Evolutionary conservation across 2,113 vertebrate species (phyloP).

Genomic region (Platycercus adscitus): DNA sequence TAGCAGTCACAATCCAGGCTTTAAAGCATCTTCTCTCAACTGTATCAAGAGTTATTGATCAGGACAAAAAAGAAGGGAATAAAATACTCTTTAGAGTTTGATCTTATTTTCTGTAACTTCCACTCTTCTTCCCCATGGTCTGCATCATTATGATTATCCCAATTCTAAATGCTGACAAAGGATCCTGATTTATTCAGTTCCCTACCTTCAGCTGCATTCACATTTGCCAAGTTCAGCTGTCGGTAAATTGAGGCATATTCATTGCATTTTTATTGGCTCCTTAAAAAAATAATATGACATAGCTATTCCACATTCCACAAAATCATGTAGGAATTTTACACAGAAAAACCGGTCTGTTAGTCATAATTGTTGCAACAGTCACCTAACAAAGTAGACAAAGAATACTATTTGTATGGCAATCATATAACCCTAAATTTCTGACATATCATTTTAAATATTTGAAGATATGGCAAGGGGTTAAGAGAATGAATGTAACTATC

Average conservation of each 20-base stretch:
- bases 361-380: slow-evolving; percentile 9
- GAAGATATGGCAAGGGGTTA: slow-evolving; percentile 26
- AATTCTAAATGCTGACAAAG: not conserved
- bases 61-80: not conserved
- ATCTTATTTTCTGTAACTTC: not conserved
- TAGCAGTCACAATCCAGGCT: slow-evolving; percentile 6
- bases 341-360: slow-evolving; percentile 16
- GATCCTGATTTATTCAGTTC: not conserved
- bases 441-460: not conserved
- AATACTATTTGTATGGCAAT: not conserved
- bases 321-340: not conserved
- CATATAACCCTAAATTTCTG: slow-evolving; percentile 36
- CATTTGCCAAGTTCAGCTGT: not conserved
- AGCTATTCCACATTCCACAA: not conserved
- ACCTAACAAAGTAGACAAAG: slow-evolving; percentile 26
- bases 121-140: not conserved
- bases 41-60: slow-evolving; percentile 16
- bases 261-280: not conserved
- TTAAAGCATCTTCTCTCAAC: slow-evolving; percentile 25
- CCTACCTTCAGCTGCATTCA: not conserved
- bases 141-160: not conserved
- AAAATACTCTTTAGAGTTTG: not conserved
- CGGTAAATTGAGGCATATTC: not conserved
- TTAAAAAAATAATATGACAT: not conserved
- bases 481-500: slow-evolving; percentile 24